phyloP scores from a whole-genome alignment of 2,888 invertebrate species.

The Andrena minutula region DNA sequence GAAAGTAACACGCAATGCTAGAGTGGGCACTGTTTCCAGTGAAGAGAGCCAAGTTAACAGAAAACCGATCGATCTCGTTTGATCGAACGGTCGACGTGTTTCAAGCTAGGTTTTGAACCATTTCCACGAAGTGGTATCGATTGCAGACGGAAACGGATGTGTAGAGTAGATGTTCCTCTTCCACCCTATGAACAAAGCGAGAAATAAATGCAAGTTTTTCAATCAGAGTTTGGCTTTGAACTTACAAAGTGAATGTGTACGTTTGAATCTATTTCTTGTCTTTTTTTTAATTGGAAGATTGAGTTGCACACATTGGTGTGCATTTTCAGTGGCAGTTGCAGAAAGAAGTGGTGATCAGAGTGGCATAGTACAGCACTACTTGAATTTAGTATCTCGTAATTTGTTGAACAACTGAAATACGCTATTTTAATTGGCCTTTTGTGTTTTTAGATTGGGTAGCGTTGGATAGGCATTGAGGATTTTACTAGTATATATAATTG shows the following conservation, averaged over 20 bases:
- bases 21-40: not conserved
- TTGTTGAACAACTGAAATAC: no score
- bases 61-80: constrained; percentile 19
- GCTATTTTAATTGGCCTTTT: no score
- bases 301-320: no score
- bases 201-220: not conserved
- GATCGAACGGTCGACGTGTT: constrained; percentile 6
- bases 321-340: no score
- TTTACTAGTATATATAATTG: no score
- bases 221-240: not conserved
- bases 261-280: not conserved
- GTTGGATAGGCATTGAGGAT: no score
- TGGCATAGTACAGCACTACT: no score
- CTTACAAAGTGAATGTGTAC: not conserved
- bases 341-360: no score
- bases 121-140: constrained; percentile 1
- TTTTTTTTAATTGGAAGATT: no score
- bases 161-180: not conserved
- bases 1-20: constrained; percentile 29
- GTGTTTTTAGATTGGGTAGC: no score
- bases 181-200: not conserved
- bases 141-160: constrained; percentile 2
- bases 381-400: no score
- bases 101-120: constrained; percentile 1
- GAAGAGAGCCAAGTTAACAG: constrained; percentile 19